Evolutionary conservation across 2,113 vertebrate species (phyloP).

Genomic region (Clarias gariepinus): DNA sequence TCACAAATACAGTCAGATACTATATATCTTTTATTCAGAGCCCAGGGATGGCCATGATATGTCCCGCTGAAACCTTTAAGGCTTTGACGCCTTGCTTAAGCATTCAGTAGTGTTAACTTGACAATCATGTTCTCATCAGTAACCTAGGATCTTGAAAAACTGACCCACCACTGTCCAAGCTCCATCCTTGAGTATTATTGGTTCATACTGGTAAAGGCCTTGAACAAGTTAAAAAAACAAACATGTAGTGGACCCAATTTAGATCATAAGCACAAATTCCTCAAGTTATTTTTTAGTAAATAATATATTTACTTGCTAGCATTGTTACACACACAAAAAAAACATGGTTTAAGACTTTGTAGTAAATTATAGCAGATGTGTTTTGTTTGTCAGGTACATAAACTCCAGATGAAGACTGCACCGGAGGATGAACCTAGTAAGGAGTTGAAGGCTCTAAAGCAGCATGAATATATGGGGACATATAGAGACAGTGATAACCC

Average conservation of each 20-base stretch:
- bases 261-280: background rate
- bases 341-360: background rate
- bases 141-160: background rate
- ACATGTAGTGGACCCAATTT: background rate
- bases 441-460: constrained; percentile 73
- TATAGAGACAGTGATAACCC: constrained; percentile 20
- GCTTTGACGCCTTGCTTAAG: background rate
- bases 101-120: background rate
- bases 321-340: background rate
- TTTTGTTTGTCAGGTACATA: constrained; percentile 20
- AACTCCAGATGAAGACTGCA: constrained; percentile 35
- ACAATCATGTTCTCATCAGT: background rate
- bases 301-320: background rate
- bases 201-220: background rate
- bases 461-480: constrained; percentile 67
- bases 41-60: no score
- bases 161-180: background rate
- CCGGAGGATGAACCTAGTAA: constrained; percentile 68
- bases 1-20: background rate
- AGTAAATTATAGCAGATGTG: background rate
- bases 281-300: background rate
- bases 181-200: background rate
- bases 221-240: background rate
- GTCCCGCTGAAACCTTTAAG: background rate
- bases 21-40: background rate